Conservation (phyloP, 2,113 vertebrate genomes). For the Gymnarchus niloticus region DNA sequence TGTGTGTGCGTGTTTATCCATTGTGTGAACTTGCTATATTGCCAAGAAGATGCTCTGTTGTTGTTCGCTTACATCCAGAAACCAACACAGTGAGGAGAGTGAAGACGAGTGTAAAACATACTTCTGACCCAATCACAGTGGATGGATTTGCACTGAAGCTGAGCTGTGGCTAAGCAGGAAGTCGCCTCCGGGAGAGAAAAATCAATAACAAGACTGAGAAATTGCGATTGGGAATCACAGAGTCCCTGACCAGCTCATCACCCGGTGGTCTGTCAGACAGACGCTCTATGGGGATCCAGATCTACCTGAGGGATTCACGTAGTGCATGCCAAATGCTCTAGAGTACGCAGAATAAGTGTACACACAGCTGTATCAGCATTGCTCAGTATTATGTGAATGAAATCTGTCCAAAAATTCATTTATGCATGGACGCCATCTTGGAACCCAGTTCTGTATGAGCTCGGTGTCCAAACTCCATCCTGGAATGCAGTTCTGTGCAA, state of each 20-base stretch:
- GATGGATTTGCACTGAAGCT: not conserved
- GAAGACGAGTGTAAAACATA: not conserved
- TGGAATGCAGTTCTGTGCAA: not conserved
- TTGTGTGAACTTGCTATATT: not conserved
- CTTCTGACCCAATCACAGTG: not conserved
- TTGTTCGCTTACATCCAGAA: not conserved
- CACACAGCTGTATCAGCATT: not conserved
- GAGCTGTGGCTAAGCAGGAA: not conserved
- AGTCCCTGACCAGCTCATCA: not conserved
- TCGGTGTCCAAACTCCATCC: not conserved
- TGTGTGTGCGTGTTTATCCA: not conserved
- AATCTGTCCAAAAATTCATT: too few relatives aligned
- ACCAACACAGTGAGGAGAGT: not conserved
- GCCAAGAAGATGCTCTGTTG: not conserved
- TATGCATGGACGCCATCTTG: not conserved
- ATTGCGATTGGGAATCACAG: not conserved
- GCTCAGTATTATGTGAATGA: not conserved
- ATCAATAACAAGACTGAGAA: not conserved
- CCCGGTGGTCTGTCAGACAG: too few relatives aligned
- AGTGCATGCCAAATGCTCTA: not conserved
- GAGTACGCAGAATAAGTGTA: not conserved
- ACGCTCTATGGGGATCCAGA: not conserved
- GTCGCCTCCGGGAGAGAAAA: not conserved
- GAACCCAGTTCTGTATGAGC: not conserved
- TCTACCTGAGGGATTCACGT: not conserved